These are phyloP conservation scores for Paedocypris micromegethes DNA, from an alignment of 2,797 vertebrate species.

Conservation along the genomic window DNA sequence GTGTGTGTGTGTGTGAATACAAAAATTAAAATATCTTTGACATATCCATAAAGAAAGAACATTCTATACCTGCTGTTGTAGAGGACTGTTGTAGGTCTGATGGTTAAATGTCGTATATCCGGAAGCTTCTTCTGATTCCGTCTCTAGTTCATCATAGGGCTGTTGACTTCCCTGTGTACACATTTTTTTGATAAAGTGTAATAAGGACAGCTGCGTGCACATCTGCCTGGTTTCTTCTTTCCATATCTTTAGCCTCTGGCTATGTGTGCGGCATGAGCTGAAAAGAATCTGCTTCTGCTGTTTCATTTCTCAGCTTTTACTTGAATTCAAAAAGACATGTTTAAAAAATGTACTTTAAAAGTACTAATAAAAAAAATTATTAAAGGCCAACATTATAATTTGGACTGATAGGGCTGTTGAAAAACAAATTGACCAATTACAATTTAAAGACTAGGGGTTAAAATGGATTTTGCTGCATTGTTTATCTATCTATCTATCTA, in stretches of 20 bases:
- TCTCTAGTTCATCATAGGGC: conserved; percentile 19
- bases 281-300: not conserved
- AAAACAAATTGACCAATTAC: too few species aligned
- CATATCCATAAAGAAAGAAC: too few species aligned
- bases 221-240: conserved; percentile 41
- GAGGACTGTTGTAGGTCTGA: conserved; percentile 70
- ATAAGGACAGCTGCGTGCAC: conserved; percentile 35
- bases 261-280: conserved; percentile 8
- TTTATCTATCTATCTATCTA: too few species aligned
- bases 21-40: too few species aligned
- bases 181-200: conserved; percentile 15
- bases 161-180: conserved; percentile 41
- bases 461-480: too few species aligned
- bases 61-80: conserved; percentile 72
- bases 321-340: too few species aligned
- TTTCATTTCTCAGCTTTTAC: too few species aligned
- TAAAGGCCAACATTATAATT: too few species aligned
- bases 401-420: too few species aligned
- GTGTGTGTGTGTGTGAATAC: too few species aligned
- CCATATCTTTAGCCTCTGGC: conserved; percentile 26
- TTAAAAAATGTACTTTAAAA: not conserved
- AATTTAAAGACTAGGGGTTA: too few species aligned
- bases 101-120: conserved; percentile 74
- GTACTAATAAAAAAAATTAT: not conserved
- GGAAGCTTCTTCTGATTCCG: conserved; percentile 49